phyloP scores from a whole-genome alignment of 2,888 invertebrate species.

The Sesia apiformis region DNA sequence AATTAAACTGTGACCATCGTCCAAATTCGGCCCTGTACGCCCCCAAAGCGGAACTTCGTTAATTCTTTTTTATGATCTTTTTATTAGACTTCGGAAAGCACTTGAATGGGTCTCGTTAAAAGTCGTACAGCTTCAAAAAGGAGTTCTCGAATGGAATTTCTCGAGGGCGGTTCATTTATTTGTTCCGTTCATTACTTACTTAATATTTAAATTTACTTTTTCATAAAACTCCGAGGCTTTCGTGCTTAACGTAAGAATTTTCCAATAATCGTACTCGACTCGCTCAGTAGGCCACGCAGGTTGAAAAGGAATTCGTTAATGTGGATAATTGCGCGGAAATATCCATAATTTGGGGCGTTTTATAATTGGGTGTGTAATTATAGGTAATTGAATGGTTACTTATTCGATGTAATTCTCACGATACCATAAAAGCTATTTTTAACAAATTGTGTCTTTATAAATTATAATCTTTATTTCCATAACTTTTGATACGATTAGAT shows the following conservation, averaged over 20 bases:
- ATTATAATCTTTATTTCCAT: too few species aligned
- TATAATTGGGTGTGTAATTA: too few species aligned
- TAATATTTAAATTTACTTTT: constrained; percentile 42
- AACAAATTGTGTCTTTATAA: too few species aligned
- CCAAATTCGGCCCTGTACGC: constrained; percentile 18
- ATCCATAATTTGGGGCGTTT: too few species aligned
- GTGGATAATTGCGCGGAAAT: too few species aligned
- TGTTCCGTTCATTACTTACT: constrained; percentile 51
- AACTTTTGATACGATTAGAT: too few species aligned
- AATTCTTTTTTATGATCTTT: constrained; percentile 58
- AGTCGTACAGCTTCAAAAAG: constrained; percentile 44
- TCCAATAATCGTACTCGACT: constrained; percentile 35
- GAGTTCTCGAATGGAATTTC: constrained; percentile 42
- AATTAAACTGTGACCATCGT: constrained; percentile 33
- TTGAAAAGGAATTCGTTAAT: too few species aligned
- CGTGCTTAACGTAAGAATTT: constrained; percentile 38
- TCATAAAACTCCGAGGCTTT: constrained; percentile 21
- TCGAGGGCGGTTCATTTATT: constrained; percentile 43
- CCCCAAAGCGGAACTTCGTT: constrained; percentile 27
- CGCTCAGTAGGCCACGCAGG: too few species aligned
- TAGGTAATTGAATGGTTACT: too few species aligned
- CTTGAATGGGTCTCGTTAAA: constrained; percentile 59
- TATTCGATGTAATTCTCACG: too few species aligned
- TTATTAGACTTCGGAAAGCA: constrained; percentile 58
- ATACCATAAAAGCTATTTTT: too few species aligned